These are phyloP conservation scores for Pseudococcus jackbeardsleyi DNA, from an alignment of 2,888 invertebrate genomes.

Conservation along the genomic window DNA sequence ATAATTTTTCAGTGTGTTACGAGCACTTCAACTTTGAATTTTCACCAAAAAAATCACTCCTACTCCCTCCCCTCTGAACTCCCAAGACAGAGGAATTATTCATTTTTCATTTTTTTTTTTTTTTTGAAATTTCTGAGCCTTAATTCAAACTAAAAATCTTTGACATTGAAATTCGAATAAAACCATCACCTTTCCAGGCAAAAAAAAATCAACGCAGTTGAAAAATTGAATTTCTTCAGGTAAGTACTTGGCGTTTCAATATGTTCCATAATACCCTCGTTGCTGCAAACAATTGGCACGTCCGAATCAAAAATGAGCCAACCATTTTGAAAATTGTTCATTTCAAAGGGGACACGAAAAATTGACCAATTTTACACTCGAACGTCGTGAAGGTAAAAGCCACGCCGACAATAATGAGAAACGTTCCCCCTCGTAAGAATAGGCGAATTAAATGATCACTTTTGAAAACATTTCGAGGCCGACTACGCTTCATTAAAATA, in stretches of 20 bases:
- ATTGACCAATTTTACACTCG: not conserved
- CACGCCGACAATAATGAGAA: not conserved
- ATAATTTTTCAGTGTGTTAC: no score
- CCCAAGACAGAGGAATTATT: no score
- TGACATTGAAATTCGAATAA: no score
- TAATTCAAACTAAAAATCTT: no score
- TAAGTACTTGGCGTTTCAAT: not conserved
- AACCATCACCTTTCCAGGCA: no score
- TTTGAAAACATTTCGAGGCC: not conserved
- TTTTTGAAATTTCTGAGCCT: no score
- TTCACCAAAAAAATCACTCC: no score
- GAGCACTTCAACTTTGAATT: no score
- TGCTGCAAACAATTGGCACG: not conserved
- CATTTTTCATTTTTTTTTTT: no score
- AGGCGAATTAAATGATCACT: not conserved
- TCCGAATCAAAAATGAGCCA: not conserved
- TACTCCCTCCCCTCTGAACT: no score
- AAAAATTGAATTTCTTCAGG: not conserved
- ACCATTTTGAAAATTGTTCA: not conserved
- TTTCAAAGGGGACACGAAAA: not conserved
- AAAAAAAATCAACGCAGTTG: no score
- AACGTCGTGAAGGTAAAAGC: not conserved
- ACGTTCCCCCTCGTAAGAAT: not conserved
- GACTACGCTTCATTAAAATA: conserved; percentile 6
- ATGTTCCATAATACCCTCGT: not conserved